Evolutionary conservation across 2,113 vertebrate species (phyloP).

Genomic region (Phalacrocorax pelagicus): DNA sequence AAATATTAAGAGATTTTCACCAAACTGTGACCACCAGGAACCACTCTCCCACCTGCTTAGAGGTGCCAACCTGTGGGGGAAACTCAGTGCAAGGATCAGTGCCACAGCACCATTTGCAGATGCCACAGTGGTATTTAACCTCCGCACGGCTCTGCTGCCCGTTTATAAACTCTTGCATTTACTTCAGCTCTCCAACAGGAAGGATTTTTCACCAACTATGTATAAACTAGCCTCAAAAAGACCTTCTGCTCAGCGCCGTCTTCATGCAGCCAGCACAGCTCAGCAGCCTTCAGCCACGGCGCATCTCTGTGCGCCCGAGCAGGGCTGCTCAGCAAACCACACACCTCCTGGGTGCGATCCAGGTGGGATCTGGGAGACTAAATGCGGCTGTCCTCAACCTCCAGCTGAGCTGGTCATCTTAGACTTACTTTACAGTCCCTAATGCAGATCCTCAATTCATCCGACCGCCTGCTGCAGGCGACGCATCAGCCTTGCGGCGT

Average conservation of each 20-base stretch:
- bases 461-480: rapidly evolving
- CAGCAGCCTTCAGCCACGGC: neutral
- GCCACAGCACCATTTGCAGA: neutral
- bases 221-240: neutral
- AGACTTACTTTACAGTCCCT: too few species aligned
- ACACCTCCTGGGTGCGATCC: neutral
- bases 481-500: rapidly evolving
- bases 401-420: neutral
- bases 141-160: rapidly evolving
- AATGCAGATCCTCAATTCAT: neutral
- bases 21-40: neutral
- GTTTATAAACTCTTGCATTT: neutral
- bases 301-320: rapidly evolving
- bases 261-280: neutral
- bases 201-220: neutral
- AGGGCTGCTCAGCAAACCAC: neutral
- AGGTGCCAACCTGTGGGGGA: neutral
- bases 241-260: neutral
- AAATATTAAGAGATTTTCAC: neutral
- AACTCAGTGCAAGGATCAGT: neutral
- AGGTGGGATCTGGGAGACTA: neutral
- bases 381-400: neutral
- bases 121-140: neutral
- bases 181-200: neutral
- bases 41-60: neutral